Conservation (phyloP, 1,140 invertebrate genomes). For the Heliconius eleuchia region DNA sequence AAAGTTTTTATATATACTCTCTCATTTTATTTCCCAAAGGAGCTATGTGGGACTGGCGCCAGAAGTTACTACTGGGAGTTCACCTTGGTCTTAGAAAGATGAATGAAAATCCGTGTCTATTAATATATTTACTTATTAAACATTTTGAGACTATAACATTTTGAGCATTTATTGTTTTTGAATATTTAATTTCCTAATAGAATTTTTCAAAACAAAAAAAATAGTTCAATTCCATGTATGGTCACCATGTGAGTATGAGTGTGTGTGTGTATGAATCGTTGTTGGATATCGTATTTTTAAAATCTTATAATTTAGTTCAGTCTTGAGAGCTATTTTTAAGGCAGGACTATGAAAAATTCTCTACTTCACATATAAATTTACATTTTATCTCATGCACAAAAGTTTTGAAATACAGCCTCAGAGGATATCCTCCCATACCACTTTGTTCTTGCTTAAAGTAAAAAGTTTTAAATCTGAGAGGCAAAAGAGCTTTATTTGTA, state of each 20-base stretch:
- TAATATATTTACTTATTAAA: too few species aligned
- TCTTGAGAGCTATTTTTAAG: too few species aligned
- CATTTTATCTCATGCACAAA: neutral
- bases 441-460: conserved; percentile 1
- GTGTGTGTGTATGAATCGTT: too few species aligned
- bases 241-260: too few species aligned
- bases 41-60: neutral
- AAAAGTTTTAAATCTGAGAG: neutral
- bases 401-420: neutral
- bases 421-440: neutral
- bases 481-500: neutral
- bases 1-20: neutral
- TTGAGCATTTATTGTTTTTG: neutral
- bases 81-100: neutral
- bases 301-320: too few species aligned
- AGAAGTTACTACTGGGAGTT: neutral
- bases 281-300: too few species aligned
- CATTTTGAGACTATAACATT: too few species aligned
- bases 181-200: neutral
- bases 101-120: neutral
- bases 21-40: neutral
- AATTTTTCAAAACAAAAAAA: too few species aligned
- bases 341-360: neutral
- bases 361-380: neutral
- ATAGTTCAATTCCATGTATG: too few species aligned